Percentiles rank a stretch among this genome's conserved stretches.
Conservation (phyloP, 1,140 invertebrate species). For the Apis florea region DNA sequence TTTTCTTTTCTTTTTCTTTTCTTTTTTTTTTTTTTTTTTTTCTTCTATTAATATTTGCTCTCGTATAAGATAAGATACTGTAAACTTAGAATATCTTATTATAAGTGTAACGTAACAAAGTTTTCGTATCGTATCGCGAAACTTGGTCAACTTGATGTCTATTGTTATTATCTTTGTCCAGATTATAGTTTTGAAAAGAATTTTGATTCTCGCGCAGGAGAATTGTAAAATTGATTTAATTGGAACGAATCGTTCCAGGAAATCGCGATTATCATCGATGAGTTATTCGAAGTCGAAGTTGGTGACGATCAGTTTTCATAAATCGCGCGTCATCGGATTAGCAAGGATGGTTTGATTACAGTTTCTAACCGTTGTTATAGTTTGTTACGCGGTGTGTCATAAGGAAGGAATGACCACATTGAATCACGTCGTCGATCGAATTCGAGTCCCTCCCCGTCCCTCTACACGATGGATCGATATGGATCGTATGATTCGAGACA, state of each 20-base stretch:
- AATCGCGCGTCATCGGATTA: constrained; percentile 25
- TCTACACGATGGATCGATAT: background rate
- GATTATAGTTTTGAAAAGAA: background rate
- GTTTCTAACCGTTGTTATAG: constrained; percentile 9
- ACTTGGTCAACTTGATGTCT: background rate
- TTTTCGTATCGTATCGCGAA: too few species aligned
- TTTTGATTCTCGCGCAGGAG: too few species aligned
- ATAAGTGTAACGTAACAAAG: too few species aligned
- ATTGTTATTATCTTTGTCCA: too few species aligned
- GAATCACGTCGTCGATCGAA: constrained; percentile 19
- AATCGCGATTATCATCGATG: background rate
- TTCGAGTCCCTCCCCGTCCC: background rate
- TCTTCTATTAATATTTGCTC: background rate
- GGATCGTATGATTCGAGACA: background rate
- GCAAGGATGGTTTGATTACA: constrained; percentile 18
- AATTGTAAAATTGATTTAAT: too few species aligned
- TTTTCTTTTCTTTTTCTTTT: too few species aligned
- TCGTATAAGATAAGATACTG: background rate
- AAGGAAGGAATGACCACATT: constrained; percentile 23
- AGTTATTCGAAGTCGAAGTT: background rate
- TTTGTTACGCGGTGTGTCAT: constrained; percentile 29
- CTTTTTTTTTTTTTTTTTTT: background rate
- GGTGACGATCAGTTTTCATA: constrained; percentile 30
- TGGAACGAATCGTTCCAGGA: constrained; percentile 9
- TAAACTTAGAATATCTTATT: too few species aligned